Base-by-base conservation (phyloP, 2,113 vertebrate species). In the Bufo bufo region DNA sequence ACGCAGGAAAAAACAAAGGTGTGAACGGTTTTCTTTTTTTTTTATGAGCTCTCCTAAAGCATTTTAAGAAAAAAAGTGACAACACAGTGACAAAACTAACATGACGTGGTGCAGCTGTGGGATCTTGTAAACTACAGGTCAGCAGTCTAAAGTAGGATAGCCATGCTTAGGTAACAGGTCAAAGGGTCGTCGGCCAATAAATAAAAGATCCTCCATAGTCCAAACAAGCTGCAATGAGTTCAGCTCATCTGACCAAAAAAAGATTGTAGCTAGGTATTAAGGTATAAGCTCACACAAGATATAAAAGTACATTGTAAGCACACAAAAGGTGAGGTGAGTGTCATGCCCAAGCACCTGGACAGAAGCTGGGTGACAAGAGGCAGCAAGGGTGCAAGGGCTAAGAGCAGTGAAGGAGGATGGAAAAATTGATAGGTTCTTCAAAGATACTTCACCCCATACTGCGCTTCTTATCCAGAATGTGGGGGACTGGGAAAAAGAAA, bases 371-470 rank as follows among this genome's bases (percentile, higher is more conserved):
- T 89, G 74, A 74, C 3, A 49, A 63, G 20, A 58, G 54, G 43
- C 49, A 56, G 61, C 11, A 54, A 72, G 89, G 77, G 61, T 78
- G 82, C 71, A 45, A 33, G 80, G 82, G 71, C 82, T 49, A 50
- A 81, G 71, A 77, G 80, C 78, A 77, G 84, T 84, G 79, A 75
- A 81, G 49, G 58, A 77, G 63, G 19, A 56, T 65, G 71, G 33
- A 72, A 50, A 12, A 11, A 74, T 89, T 54, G 45, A 71, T 19
- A 77, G 9, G 66, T 52, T 82, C 59, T 88, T 89, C 19, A 82
- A 80, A 91, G 77, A 89, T 91, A 91, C 90, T 89, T 91, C 89
- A 91, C 90, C 90, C 90, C 90, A 77, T 86, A 87, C 89, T 91
- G 77, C 89, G 89, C 89, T 87, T 91, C 89, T 90, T 91, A 89